phyloP scores from a whole-genome alignment of 2,797 vertebrate genomes.

The Peromyscus melanophrys region DNA sequence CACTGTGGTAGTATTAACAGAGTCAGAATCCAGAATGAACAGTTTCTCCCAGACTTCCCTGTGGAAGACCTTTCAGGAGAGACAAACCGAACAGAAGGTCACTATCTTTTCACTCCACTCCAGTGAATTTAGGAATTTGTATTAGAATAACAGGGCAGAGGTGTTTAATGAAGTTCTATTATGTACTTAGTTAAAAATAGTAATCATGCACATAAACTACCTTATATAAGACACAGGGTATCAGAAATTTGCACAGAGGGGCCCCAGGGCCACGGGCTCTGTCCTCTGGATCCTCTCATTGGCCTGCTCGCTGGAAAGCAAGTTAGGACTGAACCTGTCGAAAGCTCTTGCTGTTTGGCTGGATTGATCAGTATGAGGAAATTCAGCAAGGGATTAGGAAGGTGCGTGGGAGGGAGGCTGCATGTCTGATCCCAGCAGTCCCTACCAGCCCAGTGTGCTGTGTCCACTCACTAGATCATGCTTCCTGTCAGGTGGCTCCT shows the following conservation, averaged over 20 bases:
- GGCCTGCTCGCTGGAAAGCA: not conserved
- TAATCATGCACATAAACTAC: not conserved
- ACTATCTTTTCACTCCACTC: not conserved
- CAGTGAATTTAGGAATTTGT: not conserved
- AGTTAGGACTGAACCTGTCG: not conserved
- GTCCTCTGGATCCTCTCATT: not conserved
- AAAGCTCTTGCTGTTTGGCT: not conserved
- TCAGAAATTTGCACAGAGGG: not conserved
- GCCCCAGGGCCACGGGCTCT: not conserved
- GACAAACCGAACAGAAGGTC: not conserved
- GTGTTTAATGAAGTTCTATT: not conserved
- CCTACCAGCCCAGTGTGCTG: not conserved
- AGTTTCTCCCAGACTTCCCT: not conserved
- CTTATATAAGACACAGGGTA: not conserved
- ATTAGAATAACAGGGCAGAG: not conserved
- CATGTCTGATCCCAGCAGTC: not conserved
- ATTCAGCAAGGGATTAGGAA: not conserved
- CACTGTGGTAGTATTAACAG: not conserved
- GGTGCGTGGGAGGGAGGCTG: not conserved
- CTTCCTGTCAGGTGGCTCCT: not conserved
- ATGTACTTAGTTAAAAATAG: not conserved
- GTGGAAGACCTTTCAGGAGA: conserved; percentile 6
- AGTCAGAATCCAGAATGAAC: not conserved
- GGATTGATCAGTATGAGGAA: not conserved
- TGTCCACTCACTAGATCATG: not conserved